These are phyloP conservation scores for Hucho hucho DNA, from an alignment of 2,113 vertebrate species.

Conservation along the genomic window DNA sequence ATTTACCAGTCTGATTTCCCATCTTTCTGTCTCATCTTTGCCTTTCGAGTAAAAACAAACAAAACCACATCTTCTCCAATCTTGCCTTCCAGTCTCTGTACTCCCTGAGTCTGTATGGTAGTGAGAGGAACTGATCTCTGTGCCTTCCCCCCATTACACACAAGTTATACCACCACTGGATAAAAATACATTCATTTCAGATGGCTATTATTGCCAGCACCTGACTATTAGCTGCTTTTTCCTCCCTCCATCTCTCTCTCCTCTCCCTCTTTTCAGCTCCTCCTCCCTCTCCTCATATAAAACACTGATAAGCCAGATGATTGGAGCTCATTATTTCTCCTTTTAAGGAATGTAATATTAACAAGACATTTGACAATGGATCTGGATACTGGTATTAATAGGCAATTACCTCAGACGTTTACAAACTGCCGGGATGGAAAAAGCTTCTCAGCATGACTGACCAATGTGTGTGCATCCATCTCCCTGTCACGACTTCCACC, in stretches of 20 bases:
- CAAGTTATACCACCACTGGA: slow-evolving; percentile 46
- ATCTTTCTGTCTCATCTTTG: not conserved
- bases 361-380: slow-evolving; percentile 48
- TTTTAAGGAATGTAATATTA: slow-evolving; percentile 43
- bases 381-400: slow-evolving; percentile 49
- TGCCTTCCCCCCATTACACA: slow-evolving; percentile 33
- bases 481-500: no score
- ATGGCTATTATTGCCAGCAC: slow-evolving; percentile 39
- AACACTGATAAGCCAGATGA: slow-evolving; percentile 46
- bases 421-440: slow-evolving; percentile 34
- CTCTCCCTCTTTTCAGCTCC: slow-evolving; percentile 22
- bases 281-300: slow-evolving; percentile 17
- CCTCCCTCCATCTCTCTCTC: slow-evolving; percentile 23
- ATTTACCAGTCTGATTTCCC: no score
- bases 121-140: slow-evolving; percentile 13
- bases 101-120: slow-evolving; percentile 37
- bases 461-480: slow-evolving; percentile 13
- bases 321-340: slow-evolving; percentile 48
- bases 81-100: slow-evolving; percentile 22
- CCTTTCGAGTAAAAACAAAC: slow-evolving; percentile 30
- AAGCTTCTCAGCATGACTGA: slow-evolving; percentile 9
- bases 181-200: slow-evolving; percentile 57
- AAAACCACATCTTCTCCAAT: slow-evolving; percentile 35
- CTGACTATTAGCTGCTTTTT: slow-evolving; percentile 21
- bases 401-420: slow-evolving; percentile 45